A percentile compares a stretch with the other conserved stretches of the same genome.
phyloP scores from a whole-genome alignment of 2,797 vertebrate genomes.

The Rhabdophis nuchalis region DNA sequence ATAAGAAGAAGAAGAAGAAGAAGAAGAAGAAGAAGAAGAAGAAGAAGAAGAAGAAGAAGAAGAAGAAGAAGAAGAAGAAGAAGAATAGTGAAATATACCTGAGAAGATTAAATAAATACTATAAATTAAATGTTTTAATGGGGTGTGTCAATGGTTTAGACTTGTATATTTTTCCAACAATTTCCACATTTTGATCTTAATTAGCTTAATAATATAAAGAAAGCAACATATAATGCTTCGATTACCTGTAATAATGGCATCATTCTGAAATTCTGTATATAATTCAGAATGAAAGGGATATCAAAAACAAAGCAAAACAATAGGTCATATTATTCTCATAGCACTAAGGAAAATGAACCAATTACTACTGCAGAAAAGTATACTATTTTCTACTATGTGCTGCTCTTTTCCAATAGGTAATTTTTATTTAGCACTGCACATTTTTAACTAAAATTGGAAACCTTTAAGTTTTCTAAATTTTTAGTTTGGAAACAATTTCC shows the following conservation, averaged over 20 bases:
- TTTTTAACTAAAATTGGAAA: slow-evolving; percentile 39
- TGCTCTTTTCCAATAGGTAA: slow-evolving; percentile 7
- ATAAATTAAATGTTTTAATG: background rate
- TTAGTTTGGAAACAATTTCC: slow-evolving; percentile 6
- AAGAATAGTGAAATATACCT: background rate
- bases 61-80: too few species aligned
- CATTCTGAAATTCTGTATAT: background rate
- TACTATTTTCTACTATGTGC: background rate
- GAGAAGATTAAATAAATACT: background rate
- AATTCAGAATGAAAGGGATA: background rate
- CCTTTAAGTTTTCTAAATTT: slow-evolving; percentile 21
- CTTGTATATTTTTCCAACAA: background rate
- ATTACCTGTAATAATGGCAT: background rate
- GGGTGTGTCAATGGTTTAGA: background rate
- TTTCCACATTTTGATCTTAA: background rate
- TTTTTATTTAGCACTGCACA: slow-evolving; percentile 24
- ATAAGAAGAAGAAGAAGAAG: too few species aligned
- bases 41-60: too few species aligned
- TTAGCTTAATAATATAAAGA: background rate
- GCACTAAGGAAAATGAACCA: background rate
- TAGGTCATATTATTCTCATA: background rate
- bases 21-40: too few species aligned
- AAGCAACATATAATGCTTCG: background rate
- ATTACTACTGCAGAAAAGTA: background rate
- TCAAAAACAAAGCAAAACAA: background rate